Evolutionary conservation across 1,140 invertebrate genomes (phyloP).

Genomic region (Drosophila nigromelanica): DNA sequence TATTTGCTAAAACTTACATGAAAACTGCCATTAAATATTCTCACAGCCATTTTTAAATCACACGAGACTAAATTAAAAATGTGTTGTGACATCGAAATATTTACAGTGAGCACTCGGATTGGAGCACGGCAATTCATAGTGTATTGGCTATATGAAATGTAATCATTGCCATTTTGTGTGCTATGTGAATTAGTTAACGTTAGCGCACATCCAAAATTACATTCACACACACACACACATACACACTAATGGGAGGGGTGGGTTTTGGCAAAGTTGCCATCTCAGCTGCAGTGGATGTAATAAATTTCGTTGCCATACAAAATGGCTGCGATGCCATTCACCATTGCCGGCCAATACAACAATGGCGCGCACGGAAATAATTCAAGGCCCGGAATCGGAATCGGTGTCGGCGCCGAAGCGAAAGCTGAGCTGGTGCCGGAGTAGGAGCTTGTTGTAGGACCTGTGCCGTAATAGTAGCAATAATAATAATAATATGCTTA

Average conservation of each 20-base stretch:
- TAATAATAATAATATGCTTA: constrained; percentile 82
- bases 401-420: constrained; percentile 1
- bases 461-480: constrained; percentile 60
- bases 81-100: constrained; percentile 10
- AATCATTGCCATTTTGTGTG: constrained; percentile 47
- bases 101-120: constrained; percentile 11
- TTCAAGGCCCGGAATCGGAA: constrained; percentile 34
- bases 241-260: not conserved
- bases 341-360: constrained; percentile 37
- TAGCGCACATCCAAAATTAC: constrained; percentile 16
- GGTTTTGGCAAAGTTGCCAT: constrained; percentile 15
- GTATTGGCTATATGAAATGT: constrained; percentile 44
- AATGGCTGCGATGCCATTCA: constrained; percentile 34
- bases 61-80: constrained; percentile 20
- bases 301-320: constrained; percentile 43
- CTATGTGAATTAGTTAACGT: constrained; percentile 43
- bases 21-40: constrained; percentile 12
- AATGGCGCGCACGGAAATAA: constrained; percentile 47
- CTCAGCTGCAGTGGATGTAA: constrained; percentile 40
- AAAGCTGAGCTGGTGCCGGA: not conserved
- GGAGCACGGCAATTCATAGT: constrained; percentile 17
- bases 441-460: not conserved
- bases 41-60: not conserved
- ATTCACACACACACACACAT: constrained; percentile 3
- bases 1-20: no score